Evolutionary conservation across 2,113 vertebrate species (phyloP), one percentile per base, ranked within the genome.

Genomic region (Vireo altiloquus): DNA sequence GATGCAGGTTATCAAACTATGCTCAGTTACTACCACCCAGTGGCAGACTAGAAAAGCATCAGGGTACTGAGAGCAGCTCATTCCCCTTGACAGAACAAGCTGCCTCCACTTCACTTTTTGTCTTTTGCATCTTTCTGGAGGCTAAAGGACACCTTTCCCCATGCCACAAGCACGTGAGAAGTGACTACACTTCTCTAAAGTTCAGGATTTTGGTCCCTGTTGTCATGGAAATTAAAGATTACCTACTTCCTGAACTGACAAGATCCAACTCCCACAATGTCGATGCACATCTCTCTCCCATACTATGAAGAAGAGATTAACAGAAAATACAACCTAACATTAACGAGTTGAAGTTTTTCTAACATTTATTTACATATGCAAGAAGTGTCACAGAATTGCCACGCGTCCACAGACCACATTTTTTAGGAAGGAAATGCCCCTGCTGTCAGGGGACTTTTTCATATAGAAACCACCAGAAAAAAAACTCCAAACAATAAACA

Each of bases 1-100:
- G 22, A 24, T 22, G 25, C 25, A 49, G 22, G 1, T 4, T 19
- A 35, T 33, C 4, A 9, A 94, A 92, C 44, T 63, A 21, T 11
- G 68, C 30, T 93, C 77, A 35, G 68, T 39, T 88, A 84, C 56
- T 39, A 81, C 94, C 95, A 94, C 92, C 90, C 93, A 97, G 94
- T 81, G 96, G 96, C 57, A 83, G 56, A 7, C 40, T 33, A 23
- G 54, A 64, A 91, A 87, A 59, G 12, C 49, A 68, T 33, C 35
- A 33, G 23, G 50, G 24, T 25, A 74, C 31, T 22, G 28, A 39
- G 5, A 71, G 19, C 46, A 72, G 40, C 46, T 74, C 30, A 20
- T 28, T 64, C 42, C 7, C 33, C 63, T 54, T 37, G 23, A 57
- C 19, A 59, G 25, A 75, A 50, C 42, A 57, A 77, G 24, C 23